Conservation (phyloP, 2,888 invertebrate species). For the Drosophila tripunctata region DNA sequence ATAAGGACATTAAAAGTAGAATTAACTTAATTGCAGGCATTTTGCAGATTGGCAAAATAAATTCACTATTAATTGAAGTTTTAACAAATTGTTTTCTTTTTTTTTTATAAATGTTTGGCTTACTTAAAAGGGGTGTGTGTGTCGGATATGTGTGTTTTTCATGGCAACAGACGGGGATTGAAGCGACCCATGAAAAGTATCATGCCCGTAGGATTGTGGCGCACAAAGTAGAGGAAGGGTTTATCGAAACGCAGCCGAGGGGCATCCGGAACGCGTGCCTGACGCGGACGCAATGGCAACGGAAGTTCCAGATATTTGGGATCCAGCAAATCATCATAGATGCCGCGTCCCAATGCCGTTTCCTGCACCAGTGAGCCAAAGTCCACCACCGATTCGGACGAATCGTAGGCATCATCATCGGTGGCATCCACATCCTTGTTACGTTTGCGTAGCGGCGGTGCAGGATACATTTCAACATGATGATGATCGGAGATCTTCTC, state of each 20-base stretch:
- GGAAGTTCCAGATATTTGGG: slow-evolving; percentile 86
- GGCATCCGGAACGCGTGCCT: slow-evolving; percentile 89
- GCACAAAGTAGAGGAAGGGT: slow-evolving; percentile 94
- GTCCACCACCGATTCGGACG: slow-evolving; percentile 80
- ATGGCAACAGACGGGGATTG: slow-evolving; percentile 92
- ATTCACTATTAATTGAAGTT: slow-evolving; percentile 63
- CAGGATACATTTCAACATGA: slow-evolving; percentile 92
- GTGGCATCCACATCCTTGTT: slow-evolving; percentile 81
- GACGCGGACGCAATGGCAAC: slow-evolving; percentile 88
- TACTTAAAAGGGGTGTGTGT: slow-evolving; percentile 29
- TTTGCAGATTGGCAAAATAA: slow-evolving; percentile 47
- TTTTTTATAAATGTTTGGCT: slow-evolving; percentile 41
- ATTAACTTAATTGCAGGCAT: slow-evolving; percentile 62
- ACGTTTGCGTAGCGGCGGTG: slow-evolving; percentile 87
- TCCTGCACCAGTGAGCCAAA: slow-evolving; percentile 85
- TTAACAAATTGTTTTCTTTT: slow-evolving; percentile 37
- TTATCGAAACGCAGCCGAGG: slow-evolving; percentile 93
- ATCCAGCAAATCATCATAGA: slow-evolving; percentile 88
- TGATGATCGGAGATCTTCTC: slow-evolving; percentile 89
- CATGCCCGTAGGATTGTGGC: slow-evolving; percentile 96
- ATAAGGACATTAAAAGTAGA: slow-evolving; percentile 62
- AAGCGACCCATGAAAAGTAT: slow-evolving; percentile 94
- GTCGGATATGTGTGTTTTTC: slow-evolving; percentile 60
- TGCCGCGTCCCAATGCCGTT: slow-evolving; percentile 87
- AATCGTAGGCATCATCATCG: slow-evolving; percentile 74